These are phyloP conservation scores for Tragelaphus buxtoni DNA, from an alignment of 2,113 vertebrate species.

Conservation along the genomic window DNA sequence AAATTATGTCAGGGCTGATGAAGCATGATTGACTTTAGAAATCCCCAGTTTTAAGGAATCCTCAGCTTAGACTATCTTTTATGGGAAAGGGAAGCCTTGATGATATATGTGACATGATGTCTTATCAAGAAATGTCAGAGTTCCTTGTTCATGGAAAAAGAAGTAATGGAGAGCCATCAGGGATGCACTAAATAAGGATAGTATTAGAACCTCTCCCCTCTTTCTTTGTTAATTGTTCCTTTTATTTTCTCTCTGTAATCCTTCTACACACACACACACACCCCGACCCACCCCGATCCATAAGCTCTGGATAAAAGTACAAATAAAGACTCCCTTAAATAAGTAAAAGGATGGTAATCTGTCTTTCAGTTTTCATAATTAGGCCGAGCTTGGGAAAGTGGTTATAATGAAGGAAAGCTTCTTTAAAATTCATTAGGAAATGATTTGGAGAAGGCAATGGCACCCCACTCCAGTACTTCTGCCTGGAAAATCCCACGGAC, in stretches of 20 bases:
- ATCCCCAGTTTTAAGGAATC: neutral
- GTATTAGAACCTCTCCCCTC: neutral
- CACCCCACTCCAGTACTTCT: no score
- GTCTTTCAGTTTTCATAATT: slow-evolving; percentile 22
- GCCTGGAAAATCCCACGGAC: no score
- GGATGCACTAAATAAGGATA: neutral
- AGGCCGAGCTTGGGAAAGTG: neutral
- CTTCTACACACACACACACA: neutral
- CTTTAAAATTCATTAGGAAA: slow-evolving; percentile 24
- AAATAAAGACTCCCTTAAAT: neutral
- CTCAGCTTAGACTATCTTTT: neutral
- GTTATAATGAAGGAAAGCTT: slow-evolving; percentile 31
- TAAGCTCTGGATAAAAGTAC: neutral
- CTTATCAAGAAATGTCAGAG: neutral
- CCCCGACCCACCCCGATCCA: accelerated
- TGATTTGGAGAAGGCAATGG: neutral
- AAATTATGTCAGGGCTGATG: neutral
- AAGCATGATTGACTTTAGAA: neutral
- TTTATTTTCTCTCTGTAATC: neutral
- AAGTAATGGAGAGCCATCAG: neutral
- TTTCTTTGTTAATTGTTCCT: neutral
- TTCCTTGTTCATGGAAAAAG: neutral
- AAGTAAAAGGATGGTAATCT: slow-evolving; percentile 10
- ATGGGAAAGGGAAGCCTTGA: neutral
- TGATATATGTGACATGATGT: neutral